Conservation (phyloP, 2,113 vertebrate species). For the Gopherus evgoodei region DNA sequence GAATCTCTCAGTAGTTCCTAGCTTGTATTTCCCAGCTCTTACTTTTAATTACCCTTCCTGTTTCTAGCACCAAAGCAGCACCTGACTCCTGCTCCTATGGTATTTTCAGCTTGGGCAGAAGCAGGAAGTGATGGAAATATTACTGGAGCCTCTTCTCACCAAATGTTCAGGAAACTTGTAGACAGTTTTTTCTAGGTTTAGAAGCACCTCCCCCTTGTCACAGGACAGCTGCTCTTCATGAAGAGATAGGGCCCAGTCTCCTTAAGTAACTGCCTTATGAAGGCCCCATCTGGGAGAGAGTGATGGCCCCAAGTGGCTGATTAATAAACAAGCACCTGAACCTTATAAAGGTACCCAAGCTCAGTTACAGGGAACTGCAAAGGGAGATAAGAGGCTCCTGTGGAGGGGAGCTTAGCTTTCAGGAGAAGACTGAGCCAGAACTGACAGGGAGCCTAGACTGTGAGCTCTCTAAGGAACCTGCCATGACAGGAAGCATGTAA, state of each 20-base stretch:
- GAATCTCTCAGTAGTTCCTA: neutral
- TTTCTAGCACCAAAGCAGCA: neutral
- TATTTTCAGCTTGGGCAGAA: neutral
- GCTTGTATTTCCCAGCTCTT: neutral
- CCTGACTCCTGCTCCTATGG: neutral
- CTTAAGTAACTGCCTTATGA: neutral
- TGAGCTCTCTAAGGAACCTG: neutral
- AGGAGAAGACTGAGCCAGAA: neutral
- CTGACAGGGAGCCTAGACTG: neutral
- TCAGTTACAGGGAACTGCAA: neutral
- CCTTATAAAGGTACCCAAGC: neutral
- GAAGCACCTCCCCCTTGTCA: neutral
- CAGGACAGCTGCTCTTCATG: neutral
- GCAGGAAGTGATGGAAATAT: neutral
- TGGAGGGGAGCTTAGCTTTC: neutral
- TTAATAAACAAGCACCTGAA: neutral
- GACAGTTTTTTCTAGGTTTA: neutral
- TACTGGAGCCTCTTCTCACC: neutral
- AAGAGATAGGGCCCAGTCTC: neutral
- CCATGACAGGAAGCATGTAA: neutral
- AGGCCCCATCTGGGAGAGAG: neutral
- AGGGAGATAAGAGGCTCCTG: neutral
- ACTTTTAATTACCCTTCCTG: neutral
- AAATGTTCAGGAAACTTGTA: neutral
- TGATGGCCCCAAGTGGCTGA: neutral